Percentiles rank a stretch among this genome's conserved stretches.
These are phyloP conservation scores for Theretra japonica DNA, from an alignment of 2,888 invertebrate species.

Conservation along the genomic window DNA sequence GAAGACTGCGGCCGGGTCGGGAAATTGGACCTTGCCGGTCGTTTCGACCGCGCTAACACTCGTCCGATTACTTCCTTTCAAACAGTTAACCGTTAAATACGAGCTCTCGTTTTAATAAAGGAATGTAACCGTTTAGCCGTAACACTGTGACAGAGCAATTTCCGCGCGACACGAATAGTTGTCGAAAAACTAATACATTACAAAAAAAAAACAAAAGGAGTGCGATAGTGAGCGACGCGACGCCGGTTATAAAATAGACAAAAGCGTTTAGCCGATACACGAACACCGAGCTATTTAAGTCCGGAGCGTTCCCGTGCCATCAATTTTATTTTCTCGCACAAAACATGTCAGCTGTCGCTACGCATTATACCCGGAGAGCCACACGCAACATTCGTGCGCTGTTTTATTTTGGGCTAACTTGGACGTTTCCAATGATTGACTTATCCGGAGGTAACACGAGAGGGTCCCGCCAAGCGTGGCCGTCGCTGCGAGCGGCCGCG, in stretches of 20 bases:
- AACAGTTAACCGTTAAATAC: slow-evolving; percentile 58
- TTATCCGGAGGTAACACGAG: slow-evolving; percentile 84
- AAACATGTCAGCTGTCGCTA: slow-evolving; percentile 83
- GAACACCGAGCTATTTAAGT: slow-evolving; percentile 80
- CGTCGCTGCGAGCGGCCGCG: slow-evolving; percentile 31
- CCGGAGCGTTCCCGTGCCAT: slow-evolving; percentile 76
- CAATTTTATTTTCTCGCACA: slow-evolving; percentile 84
- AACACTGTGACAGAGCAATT: slow-evolving; percentile 69
- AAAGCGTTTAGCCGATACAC: slow-evolving; percentile 79
- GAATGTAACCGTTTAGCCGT: slow-evolving; percentile 51
- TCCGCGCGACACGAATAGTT: slow-evolving; percentile 68
- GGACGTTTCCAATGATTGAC: slow-evolving; percentile 83
- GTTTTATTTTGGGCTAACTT: slow-evolving; percentile 82
- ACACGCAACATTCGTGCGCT: slow-evolving; percentile 79
- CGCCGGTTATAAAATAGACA: slow-evolving; percentile 80
- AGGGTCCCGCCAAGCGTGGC: slow-evolving; percentile 69
- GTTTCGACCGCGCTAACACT: slow-evolving; percentile 70
- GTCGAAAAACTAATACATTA: slow-evolving; percentile 76
- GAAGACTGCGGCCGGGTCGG: slow-evolving; percentile 76
- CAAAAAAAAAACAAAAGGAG: slow-evolving; percentile 69
- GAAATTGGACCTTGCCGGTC: slow-evolving; percentile 73
- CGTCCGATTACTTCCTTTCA: slow-evolving; percentile 76
- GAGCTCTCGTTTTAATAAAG: slow-evolving; percentile 66
- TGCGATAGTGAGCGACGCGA: slow-evolving; percentile 63
- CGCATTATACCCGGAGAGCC: slow-evolving; percentile 78